A percentile compares a stretch with the other conserved stretches of the same genome.
Conservation (phyloP, 1,140 invertebrate genomes). For the Choristoneura fumiferana region DNA sequence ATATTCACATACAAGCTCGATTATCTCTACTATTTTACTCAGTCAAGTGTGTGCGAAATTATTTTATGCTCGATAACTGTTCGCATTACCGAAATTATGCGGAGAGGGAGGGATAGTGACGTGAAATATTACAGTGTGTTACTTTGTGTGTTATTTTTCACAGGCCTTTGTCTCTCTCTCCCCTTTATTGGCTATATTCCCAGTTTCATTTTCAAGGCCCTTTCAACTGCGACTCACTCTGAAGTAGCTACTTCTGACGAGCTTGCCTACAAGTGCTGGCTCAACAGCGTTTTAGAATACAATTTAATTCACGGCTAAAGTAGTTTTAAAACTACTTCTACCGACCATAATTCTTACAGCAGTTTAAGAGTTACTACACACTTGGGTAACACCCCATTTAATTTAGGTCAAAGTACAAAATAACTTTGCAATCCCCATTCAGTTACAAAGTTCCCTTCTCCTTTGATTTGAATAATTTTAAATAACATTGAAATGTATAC, state of each 20-base stretch:
- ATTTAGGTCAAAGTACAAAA: no score
- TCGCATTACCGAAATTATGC: conserved; percentile 45
- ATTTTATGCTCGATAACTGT: conserved; percentile 19
- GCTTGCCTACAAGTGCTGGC: no score
- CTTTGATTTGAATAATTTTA: no score
- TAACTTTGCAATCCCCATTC: no score
- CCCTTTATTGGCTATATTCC: conserved; percentile 54
- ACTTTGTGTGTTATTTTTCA: conserved; percentile 33
- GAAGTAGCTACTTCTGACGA: not conserved
- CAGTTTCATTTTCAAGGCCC: conserved; percentile 34
- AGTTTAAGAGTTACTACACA: no score
- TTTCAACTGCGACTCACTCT: not conserved
- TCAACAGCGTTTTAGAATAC: no score
- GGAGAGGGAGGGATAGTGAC: conserved; percentile 40
- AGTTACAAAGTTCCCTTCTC: no score
- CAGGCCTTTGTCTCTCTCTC: conserved; percentile 38
- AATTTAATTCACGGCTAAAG: no score
- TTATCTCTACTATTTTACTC: conserved; percentile 10
- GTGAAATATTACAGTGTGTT: conserved; percentile 44
- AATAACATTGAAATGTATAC: no score
- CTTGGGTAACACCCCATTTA: no score
- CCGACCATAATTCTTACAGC: no score
- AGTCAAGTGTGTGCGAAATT: conserved; percentile 17
- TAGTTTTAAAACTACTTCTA: no score
- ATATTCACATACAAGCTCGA: conserved; percentile 20